Evolutionary conservation across 2,113 vertebrate species (phyloP), one percentile per base, ranked within the genome.

Genomic region (Caranx ignobilis): DNA sequence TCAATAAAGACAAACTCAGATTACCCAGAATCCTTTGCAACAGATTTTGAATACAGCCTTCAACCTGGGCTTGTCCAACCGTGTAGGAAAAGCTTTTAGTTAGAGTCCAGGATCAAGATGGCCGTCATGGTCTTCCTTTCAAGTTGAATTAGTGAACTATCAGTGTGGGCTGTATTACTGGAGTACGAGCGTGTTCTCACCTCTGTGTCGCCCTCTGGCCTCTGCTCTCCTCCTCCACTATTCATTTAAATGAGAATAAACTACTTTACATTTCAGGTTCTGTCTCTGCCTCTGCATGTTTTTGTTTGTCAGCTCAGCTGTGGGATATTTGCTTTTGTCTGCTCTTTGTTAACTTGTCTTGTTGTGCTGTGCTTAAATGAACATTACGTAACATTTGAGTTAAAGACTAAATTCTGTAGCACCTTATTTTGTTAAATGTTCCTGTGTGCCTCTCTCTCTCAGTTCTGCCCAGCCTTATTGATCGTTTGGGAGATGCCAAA

Each of bases 391-490:
- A 41, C 9, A 41, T 41, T 41, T 41, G 8, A 41, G 39, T 41
- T 8, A 11, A 10, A 26, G 26, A 26, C 26, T 1, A 26, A 26
- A 26, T 10, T 11, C 48, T 19, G 48, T 6, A 18, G 47, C 16
- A 19, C 9, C 18, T 72, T 3, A 13, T 13, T 57, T 7, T 2
- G n/a, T 32, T 52, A 2, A 16, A 6, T 15, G 15, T 1, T 16
- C 15, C 37, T 10, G 39, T 41, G 39, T 41, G 39, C 8, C 11
- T 71, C 55, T 31, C 4, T 47, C 81, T 80, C 32, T 67, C 83
- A 99, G 98, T 98, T 89, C 93, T 99, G 90, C 98, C 97, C 21
- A 99, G 97, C 94, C 94, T 99, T 77, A 97, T 98, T 41, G 98
- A 99, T 93, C 95, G 98, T 57, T 85, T 99, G 90, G 98, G 98